Conservation (phyloP, 2,888 invertebrate species). For the Gymnocheta viridis region DNA sequence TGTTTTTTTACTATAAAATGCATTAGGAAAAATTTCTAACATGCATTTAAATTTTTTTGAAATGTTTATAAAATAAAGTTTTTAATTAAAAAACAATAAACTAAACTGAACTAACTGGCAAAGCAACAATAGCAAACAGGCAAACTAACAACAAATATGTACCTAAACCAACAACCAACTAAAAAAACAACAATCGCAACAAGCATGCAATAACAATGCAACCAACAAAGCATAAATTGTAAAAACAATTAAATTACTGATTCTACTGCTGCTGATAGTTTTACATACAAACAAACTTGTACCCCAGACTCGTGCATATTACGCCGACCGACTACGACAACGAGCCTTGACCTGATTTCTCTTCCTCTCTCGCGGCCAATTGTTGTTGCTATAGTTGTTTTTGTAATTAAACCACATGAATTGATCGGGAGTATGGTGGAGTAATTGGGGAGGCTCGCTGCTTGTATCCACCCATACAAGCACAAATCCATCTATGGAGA, state of each 20-base stretch:
- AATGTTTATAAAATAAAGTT: not conserved
- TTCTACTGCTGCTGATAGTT: constrained; percentile 79
- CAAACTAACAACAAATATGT: constrained; percentile 21
- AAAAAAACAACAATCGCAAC: constrained; percentile 48
- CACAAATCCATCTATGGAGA: not conserved
- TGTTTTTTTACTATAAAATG: too few species aligned
- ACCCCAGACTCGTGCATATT: constrained; percentile 45
- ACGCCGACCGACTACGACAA: constrained; percentile 77
- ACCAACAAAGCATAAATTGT: constrained; percentile 81
- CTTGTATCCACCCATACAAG: constrained; percentile 15
- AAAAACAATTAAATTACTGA: constrained; percentile 75
- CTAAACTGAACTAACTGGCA: constrained; percentile 35
- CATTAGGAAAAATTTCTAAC: constrained; percentile 28
- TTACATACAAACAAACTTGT: constrained; percentile 23
- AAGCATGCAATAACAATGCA: constrained; percentile 80
- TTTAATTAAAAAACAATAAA: constrained; percentile 3
- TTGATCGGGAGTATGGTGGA: constrained; percentile 54
- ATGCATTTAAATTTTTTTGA: constrained; percentile 19
- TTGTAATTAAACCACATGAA: constrained; percentile 42
- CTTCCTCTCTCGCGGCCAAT: constrained; percentile 82
- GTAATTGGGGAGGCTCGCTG: constrained; percentile 60
- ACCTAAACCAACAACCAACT: constrained; percentile 44
- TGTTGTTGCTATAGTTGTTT: constrained; percentile 65
- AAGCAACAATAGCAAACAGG: constrained; percentile 40
- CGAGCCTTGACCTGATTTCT: constrained; percentile 82